Base-by-base conservation (phyloP, 2,888 invertebrate species). In the Lamellibrachia columna region DNA sequence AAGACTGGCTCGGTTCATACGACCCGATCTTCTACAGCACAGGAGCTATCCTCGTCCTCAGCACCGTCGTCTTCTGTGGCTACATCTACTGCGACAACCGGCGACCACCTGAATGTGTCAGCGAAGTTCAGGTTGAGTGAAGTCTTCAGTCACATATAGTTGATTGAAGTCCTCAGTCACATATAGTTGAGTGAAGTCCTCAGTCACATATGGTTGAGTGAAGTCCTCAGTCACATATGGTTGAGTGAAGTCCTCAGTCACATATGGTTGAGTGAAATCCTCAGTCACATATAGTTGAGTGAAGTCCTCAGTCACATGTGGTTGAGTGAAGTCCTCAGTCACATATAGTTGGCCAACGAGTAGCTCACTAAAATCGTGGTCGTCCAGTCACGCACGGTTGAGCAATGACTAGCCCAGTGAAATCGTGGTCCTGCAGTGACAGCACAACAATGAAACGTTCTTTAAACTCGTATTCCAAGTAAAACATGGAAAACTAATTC, bases 71-170 rank as follows among this genome's bases (percentile, higher is more conserved):
- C 53, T 58, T n/a, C 92, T 92, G 58, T n/a, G 55, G 92, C 53
- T 58, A 92, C 92, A 53, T 92, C 92, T 58, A 92, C 92, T 53
- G 91, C 91, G 52, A 91, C 91, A 52, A 91, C 28, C 91, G 53
- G 3, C 91, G 91, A 3, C 28, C 52, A 52, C 91, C 52, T 6
- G 52, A 53, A 15, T 3, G 22, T 3, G 52, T 53, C 91, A 52
- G 53, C 91, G 91, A 53, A 53, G 28, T 52, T 91, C 52, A 15
- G 15, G 91, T 52, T n/a, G 91, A 40, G 28, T 53, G 53, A 53
- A 53, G 40, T 15, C 40, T 90, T 15, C 11, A 7, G 91, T 91
- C 52, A 52, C 91, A 40, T 22, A 22, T 75, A n/a, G n/a, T n/a
- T 75, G 75, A 75, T 15, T 3, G 22, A 75, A n/a, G 6, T 75